Evolutionary conservation across 1,140 invertebrate species (phyloP), one percentile per base, ranked within the genome.

Genomic region (Oedothorax gibbosus): DNA sequence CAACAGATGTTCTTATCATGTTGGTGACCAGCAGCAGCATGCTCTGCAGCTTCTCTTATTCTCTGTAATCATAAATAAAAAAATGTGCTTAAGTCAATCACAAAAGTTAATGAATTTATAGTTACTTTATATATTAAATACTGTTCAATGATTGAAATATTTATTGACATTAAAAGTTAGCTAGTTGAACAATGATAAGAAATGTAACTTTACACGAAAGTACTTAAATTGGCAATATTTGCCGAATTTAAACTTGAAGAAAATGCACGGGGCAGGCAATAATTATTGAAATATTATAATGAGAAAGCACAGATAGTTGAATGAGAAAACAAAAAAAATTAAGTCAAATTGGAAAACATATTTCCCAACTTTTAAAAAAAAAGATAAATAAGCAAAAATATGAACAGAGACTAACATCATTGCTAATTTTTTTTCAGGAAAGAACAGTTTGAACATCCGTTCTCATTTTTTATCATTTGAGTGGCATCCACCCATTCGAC

Each of bases 381-480:
- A 35, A 35, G 0, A 69, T n/a, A 69, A n/a, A 35, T 35, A 35
- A 35, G 35, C 5, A 35, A 35, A 2, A 35, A 50, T 15, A 35
- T 35, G 0, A 65, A n/a, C n/a, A 80, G 18, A 11, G 9, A 57
- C 54, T 77, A 77, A 77, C 86, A 20, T 87, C 84, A 57, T 85
- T n/a, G 88, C 86, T 35, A 85, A 51, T 54, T 77, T 66, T 71
- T n/a, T 88, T 88, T 87, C 86, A 88, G 11, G 78, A 84, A 7
- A 88, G 60, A 80, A 88, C 87, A 76, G 87, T 79, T 54, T 87
- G 77, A 20, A 89, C 87, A 65, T 87, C 87, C 6, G 60, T 68
- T 68, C 84, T 82, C 86, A 89, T 88, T 54, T 88, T 87, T 86
- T 66, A 88, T 56, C 86, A 88, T 86, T 75, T 86, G 78, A 18